These are phyloP conservation scores for Antheraea assamensis DNA, from an alignment of 2,888 invertebrate species.

Conservation along the genomic window DNA sequence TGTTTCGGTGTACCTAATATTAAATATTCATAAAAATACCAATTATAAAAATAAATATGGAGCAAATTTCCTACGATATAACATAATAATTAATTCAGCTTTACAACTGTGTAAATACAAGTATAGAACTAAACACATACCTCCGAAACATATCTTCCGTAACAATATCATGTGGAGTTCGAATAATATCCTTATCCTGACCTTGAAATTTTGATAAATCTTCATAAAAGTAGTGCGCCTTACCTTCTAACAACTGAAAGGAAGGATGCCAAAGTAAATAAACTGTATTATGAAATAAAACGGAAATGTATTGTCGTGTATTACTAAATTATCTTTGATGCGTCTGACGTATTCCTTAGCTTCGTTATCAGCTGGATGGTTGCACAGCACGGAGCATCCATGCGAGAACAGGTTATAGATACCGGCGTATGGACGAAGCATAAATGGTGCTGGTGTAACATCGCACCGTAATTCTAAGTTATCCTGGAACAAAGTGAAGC, in stretches of 20 bases:
- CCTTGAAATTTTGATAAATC: conserved; percentile 67
- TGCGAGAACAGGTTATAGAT: conserved; percentile 91
- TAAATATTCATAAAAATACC: not conserved
- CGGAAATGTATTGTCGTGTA: not conserved
- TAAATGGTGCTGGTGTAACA: conserved; percentile 87
- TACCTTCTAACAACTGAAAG: conserved; percentile 64
- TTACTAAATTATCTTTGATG: conserved; percentile 87
- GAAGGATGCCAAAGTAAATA: not conserved
- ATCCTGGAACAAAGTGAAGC: conserved; percentile 42
- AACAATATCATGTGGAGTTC: conserved; percentile 83
- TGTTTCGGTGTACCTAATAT: conserved; percentile 88
- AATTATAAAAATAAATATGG: too few relatives aligned
- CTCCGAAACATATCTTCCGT: conserved; percentile 89
- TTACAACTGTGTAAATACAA: not conserved
- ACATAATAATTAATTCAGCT: not conserved
- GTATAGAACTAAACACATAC: conserved; percentile 39
- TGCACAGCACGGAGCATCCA: conserved; percentile 91
- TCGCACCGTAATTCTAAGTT: conserved; percentile 80
- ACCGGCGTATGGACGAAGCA: conserved; percentile 89
- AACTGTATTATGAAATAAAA: not conserved
- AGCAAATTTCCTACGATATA: not conserved
- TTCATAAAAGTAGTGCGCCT: conserved; percentile 59
- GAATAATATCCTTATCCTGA: conserved; percentile 65
- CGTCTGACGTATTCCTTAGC: conserved; percentile 87
- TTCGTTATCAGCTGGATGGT: conserved; percentile 90